phyloP scores from a whole-genome alignment of 2,797 vertebrate species.

The Ctenopoma multispine region DNA sequence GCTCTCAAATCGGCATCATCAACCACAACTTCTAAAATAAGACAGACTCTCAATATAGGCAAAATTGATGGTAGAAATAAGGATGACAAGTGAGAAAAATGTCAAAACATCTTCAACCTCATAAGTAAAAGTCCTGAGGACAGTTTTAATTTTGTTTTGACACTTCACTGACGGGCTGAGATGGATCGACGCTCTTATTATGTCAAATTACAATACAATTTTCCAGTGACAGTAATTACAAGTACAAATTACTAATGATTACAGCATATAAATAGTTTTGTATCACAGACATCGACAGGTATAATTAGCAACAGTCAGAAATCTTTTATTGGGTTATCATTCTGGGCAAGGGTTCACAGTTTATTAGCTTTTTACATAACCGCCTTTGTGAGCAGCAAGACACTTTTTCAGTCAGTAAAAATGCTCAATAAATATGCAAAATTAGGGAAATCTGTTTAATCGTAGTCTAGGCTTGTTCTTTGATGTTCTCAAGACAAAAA shows the following conservation, averaged over 20 bases:
- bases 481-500: not conserved
- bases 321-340: slow-evolving; percentile 5
- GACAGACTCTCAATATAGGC: not conserved
- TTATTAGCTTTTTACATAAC: slow-evolving; percentile 1
- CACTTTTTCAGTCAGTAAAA: not conserved
- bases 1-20: not conserved
- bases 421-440: slow-evolving; percentile 5
- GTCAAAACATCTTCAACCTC: not conserved
- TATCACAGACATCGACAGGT: slow-evolving; percentile 2
- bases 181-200: not conserved
- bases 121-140: not conserved
- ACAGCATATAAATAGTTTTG: not conserved
- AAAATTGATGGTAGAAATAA: not conserved
- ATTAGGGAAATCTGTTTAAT: not conserved
- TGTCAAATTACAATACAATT: slow-evolving; percentile 13
- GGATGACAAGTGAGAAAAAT: not conserved
- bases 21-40: not conserved
- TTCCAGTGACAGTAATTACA: slow-evolving; percentile 22
- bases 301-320: slow-evolving; percentile 9
- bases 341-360: not conserved
- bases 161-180: slow-evolving; percentile 3
- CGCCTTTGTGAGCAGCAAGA: slow-evolving; percentile 2
- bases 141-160: slow-evolving; percentile 1
- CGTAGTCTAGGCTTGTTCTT: not conserved
- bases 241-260: slow-evolving; percentile 11